A percentile compares a stretch with the other conserved stretches of the same genome.
phyloP scores from a whole-genome alignment of 2,888 invertebrate genomes.

The Lacanobia oleracea region DNA sequence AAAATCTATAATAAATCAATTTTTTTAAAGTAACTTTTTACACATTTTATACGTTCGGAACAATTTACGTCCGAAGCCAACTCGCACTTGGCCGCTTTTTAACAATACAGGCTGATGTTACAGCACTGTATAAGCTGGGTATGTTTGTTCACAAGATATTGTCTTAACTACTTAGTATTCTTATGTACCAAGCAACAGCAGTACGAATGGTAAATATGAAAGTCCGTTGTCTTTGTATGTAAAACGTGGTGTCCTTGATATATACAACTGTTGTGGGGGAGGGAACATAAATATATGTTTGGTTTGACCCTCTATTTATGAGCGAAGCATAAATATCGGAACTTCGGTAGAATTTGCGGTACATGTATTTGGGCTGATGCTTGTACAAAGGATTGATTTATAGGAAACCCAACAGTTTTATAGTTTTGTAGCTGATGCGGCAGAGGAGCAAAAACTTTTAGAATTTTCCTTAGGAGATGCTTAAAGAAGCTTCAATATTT shows the following conservation, averaged over 20 bases:
- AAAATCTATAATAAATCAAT: no score
- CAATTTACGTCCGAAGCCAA: no score
- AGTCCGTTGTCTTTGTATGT: conserved; percentile 20
- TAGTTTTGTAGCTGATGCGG: background rate
- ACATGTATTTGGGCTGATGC: conserved; percentile 8
- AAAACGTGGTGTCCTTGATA: conserved; percentile 26
- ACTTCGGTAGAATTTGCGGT: background rate
- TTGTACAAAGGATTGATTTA: conserved; percentile 13
- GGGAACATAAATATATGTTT: conserved; percentile 4
- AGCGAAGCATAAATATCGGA: background rate
- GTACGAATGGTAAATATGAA: conserved; percentile 31
- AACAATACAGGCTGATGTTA: background rate
- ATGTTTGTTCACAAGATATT: conserved; percentile 29
- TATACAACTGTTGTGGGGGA: background rate
- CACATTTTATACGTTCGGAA: no score
- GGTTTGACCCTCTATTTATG: conserved; percentile 21
- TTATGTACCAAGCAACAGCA: conserved; percentile 28
- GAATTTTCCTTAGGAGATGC: background rate
- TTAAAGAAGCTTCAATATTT: background rate
- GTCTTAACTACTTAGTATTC: conserved; percentile 37
- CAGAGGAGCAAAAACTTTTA: background rate
- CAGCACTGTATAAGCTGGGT: background rate
- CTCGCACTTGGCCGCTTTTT: background rate
- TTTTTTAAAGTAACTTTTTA: no score
- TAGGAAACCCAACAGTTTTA: background rate